Conservation (phyloP, 2,888 invertebrate species). For the Julus scandinavius region DNA sequence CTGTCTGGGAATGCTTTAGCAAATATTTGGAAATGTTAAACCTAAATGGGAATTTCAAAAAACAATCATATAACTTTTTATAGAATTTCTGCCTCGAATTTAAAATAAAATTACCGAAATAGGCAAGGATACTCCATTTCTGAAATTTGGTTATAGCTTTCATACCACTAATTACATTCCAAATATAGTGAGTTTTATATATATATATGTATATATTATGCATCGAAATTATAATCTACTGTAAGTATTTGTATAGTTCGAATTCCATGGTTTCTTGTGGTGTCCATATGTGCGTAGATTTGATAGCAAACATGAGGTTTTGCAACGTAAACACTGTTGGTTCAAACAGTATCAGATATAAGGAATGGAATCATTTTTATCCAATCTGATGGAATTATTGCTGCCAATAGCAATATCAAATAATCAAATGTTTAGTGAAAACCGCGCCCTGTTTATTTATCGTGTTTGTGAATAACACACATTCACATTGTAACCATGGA, state of each 20-base stretch:
- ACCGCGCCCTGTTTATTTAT: conserved; percentile 7
- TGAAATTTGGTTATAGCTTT: too few species aligned
- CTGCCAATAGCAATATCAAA: background rate
- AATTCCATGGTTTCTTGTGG: background rate
- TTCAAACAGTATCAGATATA: background rate
- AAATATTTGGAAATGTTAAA: too few species aligned
- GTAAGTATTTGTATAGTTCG: background rate
- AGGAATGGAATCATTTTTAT: background rate
- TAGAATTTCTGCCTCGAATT: too few species aligned
- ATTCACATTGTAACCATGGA: background rate
- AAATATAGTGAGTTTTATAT: too few species aligned
- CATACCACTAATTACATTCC: too few species aligned
- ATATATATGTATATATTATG: too few species aligned
- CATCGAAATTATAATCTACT: too few species aligned
- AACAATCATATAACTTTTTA: too few species aligned
- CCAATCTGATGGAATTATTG: background rate
- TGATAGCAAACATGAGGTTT: background rate
- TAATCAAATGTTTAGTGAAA: background rate
- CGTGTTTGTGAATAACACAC: background rate
- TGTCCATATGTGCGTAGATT: background rate
- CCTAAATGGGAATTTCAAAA: too few species aligned
- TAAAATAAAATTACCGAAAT: too few species aligned
- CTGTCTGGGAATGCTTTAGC: too few species aligned
- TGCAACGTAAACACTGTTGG: background rate
- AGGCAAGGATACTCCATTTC: too few species aligned